These are phyloP conservation scores for Apodemus speciosus DNA, from an alignment of 2,113 vertebrate species.

Conservation along the genomic window DNA sequence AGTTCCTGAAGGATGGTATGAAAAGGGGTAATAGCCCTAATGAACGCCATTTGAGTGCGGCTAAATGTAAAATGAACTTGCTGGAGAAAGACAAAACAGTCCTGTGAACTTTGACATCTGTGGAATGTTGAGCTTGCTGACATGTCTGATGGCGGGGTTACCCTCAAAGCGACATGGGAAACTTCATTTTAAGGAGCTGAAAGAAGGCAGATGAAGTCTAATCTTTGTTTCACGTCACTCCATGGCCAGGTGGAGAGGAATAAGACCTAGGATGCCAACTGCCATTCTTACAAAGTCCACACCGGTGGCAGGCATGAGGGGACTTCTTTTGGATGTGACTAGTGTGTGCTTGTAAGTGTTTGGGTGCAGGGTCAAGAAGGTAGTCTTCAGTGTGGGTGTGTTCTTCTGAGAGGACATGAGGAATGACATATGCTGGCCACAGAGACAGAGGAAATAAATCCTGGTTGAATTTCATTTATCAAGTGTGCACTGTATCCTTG, in stretches of 20 bases:
- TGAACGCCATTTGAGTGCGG: neutral
- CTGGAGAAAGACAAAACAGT: neutral
- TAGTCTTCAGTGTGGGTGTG: neutral
- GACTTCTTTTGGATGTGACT: neutral
- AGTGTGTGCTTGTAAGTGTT: neutral
- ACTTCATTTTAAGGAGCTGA: conserved; percentile 12
- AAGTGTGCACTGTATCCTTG: neutral
- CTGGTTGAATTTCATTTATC: neutral
- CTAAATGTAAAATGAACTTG: neutral
- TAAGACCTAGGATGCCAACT: neutral
- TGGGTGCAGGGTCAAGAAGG: neutral
- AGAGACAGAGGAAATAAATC: neutral
- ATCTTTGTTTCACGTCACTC: neutral
- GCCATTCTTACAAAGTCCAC: fast-evolving
- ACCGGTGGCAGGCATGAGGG: no score
- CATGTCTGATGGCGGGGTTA: neutral
- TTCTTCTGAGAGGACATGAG: neutral
- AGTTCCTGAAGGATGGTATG: neutral
- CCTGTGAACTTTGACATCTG: conserved; percentile 32
- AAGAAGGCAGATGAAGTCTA: neutral
- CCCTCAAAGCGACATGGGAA: neutral
- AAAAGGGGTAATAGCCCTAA: neutral
- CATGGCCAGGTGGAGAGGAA: neutral
- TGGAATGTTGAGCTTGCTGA: neutral
- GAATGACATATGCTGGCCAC: neutral